Percentiles rank a stretch among this genome's conserved stretches.
These are phyloP conservation scores for Sylvia atricapilla DNA, from an alignment of 2,113 vertebrate species.

Conservation along the genomic window DNA sequence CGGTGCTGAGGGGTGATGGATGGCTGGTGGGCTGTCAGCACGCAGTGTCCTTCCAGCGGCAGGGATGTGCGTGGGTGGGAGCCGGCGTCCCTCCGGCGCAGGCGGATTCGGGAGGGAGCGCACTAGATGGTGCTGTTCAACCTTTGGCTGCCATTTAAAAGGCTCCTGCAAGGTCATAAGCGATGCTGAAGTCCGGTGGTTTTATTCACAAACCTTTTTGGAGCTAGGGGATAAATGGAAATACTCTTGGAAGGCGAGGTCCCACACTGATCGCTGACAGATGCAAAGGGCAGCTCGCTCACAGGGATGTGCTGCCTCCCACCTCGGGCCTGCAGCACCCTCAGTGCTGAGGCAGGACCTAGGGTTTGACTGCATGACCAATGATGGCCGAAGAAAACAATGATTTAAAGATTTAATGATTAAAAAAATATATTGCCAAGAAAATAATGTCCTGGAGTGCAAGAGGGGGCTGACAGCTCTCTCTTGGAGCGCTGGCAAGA, in stretches of 20 bases:
- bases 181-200: rapidly evolving
- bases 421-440: background rate
- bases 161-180: background rate
- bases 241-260: background rate
- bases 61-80: background rate
- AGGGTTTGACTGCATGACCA: background rate
- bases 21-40: background rate
- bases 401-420: background rate
- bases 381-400: background rate
- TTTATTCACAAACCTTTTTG: background rate
- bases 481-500: background rate
- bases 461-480: background rate
- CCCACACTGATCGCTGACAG: rapidly evolving
- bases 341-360: background rate
- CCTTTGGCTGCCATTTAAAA: background rate
- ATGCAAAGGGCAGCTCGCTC: background rate
- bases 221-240: background rate
- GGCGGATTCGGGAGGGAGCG: background rate
- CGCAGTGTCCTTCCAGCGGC: background rate
- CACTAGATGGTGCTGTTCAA: conserved; percentile 66
- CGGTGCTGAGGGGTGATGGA: background rate
- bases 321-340: background rate
- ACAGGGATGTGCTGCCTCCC: background rate
- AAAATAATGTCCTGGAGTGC: background rate
- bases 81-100: rapidly evolving